Conservation (phyloP, 2,113 vertebrate genomes). For the Melanocharis versteri region DNA sequence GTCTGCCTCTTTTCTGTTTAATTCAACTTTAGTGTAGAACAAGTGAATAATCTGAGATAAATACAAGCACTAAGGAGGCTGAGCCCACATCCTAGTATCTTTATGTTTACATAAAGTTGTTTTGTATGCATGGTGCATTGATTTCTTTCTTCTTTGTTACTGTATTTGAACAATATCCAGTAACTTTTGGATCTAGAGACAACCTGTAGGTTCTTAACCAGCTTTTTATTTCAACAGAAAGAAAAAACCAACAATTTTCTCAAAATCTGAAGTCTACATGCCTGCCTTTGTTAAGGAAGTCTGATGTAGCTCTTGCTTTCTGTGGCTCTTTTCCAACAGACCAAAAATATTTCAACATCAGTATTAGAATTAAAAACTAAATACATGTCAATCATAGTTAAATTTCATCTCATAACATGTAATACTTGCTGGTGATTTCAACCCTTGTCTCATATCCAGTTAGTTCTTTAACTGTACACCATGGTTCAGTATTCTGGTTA, state of each 20-base stretch:
- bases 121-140: conserved; percentile 57
- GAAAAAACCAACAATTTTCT: not conserved
- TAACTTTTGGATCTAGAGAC: not conserved
- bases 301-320: not conserved
- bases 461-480: not conserved
- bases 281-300: not conserved
- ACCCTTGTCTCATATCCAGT: not conserved
- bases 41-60: conserved; percentile 75
- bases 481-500: not conserved
- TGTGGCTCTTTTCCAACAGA: not conserved
- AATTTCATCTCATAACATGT: not conserved
- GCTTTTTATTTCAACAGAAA: not conserved
- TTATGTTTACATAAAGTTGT: conserved; percentile 70
- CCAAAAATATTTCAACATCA: not conserved
- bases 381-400: not conserved
- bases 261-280: not conserved
- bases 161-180: not conserved
- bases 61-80: conserved; percentile 72
- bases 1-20: not conserved
- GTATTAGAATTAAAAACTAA: not conserved
- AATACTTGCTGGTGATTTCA: not conserved
- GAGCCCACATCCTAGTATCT: conserved; percentile 72
- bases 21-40: conserved; percentile 60
- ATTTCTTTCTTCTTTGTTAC: not conserved
- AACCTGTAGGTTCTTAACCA: not conserved